Evolutionary conservation across 2,797 vertebrate genomes (phyloP).

Genomic region (Macropodus opercularis): DNA sequence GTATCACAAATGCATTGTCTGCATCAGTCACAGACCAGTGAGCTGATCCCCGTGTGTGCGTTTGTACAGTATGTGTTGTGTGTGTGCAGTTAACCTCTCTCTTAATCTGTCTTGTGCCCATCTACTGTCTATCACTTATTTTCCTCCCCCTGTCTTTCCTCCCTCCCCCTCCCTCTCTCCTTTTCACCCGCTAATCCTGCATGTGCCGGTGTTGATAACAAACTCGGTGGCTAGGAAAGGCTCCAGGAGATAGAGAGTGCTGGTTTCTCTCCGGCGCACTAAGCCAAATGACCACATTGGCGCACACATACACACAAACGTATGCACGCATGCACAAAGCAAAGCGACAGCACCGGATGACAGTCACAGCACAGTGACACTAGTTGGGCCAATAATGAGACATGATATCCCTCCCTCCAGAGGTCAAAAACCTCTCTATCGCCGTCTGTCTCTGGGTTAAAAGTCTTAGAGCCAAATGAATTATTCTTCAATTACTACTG

Average conservation of each 20-base stretch:
- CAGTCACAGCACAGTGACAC: conserved; percentile 51
- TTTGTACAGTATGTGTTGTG: conserved; percentile 23
- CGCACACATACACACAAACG: conserved; percentile 8
- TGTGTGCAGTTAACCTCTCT: conserved; percentile 50
- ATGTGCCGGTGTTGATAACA: conserved; percentile 78
- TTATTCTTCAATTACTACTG: conserved; percentile 77
- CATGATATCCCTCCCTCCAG: conserved; percentile 65
- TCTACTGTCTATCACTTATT: conserved; percentile 72
- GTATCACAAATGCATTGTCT: conserved; percentile 65
- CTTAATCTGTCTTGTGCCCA: conserved; percentile 64
- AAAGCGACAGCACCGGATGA: conserved; percentile 31
- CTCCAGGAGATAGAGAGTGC: conserved; percentile 62
- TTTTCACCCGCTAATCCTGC: conserved; percentile 73
- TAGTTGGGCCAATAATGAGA: conserved; percentile 68
- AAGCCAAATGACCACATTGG: conserved; percentile 68
- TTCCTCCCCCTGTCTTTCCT: conserved; percentile 31
- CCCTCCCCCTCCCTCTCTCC: conserved; percentile 25
- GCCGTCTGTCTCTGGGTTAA: conserved; percentile 67
- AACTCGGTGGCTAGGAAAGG: conserved; percentile 69
- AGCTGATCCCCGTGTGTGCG: conserved; percentile 40
- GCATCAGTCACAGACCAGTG: conserved; percentile 59
- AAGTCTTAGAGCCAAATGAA: conserved; percentile 76
- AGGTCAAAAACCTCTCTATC: conserved; percentile 72
- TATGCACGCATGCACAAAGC: neutral
- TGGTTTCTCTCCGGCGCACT: conserved; percentile 56